phyloP scores from a whole-genome alignment of 2,888 invertebrate genomes.

The Leucania comma region DNA sequence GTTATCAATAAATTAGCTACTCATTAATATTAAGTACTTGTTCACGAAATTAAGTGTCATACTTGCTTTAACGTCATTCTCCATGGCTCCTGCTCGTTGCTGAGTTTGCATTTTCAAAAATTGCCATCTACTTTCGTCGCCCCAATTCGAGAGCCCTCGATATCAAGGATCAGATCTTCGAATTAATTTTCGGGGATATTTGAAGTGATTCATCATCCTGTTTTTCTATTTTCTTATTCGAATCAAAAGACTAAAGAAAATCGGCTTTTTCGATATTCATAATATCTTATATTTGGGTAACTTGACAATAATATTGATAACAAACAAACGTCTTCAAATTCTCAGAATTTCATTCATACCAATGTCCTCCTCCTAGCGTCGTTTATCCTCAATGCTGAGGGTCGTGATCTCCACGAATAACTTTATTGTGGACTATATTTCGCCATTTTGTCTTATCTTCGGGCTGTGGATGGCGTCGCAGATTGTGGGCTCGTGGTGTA shows the following conservation, averaged over 20 bases:
- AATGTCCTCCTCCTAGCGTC: too few species aligned
- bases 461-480: too few species aligned
- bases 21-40: slow-evolving; percentile 12
- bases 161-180: slow-evolving; percentile 27
- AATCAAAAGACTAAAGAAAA: background rate
- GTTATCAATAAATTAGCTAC: slow-evolving; percentile 22
- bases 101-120: slow-evolving; percentile 10
- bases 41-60: slow-evolving; percentile 18
- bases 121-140: slow-evolving; percentile 19
- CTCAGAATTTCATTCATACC: background rate
- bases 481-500: too few species aligned
- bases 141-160: slow-evolving; percentile 33
- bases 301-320: slow-evolving; percentile 2
- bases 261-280: background rate
- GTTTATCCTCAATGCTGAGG: too few species aligned
- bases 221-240: slow-evolving; percentile 38
- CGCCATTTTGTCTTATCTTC: too few species aligned
- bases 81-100: background rate
- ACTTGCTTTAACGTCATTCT: slow-evolving; percentile 23
- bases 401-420: too few species aligned
- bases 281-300: background rate
- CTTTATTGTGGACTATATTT: too few species aligned
- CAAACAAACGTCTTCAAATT: slow-evolving; percentile 5
- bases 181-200: slow-evolving; percentile 35
- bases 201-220: slow-evolving; percentile 21